Evolutionary conservation across 2,113 vertebrate genomes (phyloP).

Genomic region (Bostrychus sinensis): DNA sequence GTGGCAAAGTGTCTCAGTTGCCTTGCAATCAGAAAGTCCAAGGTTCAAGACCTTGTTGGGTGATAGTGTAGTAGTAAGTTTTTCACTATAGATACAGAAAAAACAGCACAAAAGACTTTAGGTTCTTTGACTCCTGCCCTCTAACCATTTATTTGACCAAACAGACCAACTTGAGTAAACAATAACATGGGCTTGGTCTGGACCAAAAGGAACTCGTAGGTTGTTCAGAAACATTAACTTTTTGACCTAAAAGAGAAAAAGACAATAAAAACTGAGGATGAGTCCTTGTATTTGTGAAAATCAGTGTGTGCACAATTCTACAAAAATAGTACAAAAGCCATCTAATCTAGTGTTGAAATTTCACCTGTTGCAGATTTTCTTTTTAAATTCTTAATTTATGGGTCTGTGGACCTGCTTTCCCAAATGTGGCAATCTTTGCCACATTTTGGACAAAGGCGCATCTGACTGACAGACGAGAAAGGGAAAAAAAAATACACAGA

Average conservation of each 20-base stretch:
- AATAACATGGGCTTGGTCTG: too few relatives aligned
- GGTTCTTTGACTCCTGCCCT: too few relatives aligned
- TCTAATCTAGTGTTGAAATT: not conserved
- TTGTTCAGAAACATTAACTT: too few relatives aligned
- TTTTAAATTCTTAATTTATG: not conserved
- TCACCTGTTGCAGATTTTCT: not conserved
- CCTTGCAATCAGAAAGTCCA: too few relatives aligned
- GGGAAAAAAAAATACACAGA: not conserved
- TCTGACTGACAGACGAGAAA: constrained; percentile 8
- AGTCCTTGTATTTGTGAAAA: not conserved
- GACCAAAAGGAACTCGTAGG: too few relatives aligned
- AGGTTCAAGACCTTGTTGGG: too few relatives aligned
- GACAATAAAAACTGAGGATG: not conserved
- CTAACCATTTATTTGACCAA: too few relatives aligned
- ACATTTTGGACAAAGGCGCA: constrained; percentile 6
- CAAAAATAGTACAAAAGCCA: not conserved
- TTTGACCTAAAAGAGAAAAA: not conserved
- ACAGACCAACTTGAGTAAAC: too few relatives aligned
- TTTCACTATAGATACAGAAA: too few relatives aligned
- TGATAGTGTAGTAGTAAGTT: too few relatives aligned
- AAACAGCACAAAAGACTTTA: too few relatives aligned
- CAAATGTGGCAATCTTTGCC: constrained; percentile 1
- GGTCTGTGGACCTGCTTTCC: not conserved
- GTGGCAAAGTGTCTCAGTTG: too few relatives aligned
- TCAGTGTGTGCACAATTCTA: not conserved